phyloP scores from a whole-genome alignment of 1,140 invertebrate species.

The Amyelois transitella region DNA sequence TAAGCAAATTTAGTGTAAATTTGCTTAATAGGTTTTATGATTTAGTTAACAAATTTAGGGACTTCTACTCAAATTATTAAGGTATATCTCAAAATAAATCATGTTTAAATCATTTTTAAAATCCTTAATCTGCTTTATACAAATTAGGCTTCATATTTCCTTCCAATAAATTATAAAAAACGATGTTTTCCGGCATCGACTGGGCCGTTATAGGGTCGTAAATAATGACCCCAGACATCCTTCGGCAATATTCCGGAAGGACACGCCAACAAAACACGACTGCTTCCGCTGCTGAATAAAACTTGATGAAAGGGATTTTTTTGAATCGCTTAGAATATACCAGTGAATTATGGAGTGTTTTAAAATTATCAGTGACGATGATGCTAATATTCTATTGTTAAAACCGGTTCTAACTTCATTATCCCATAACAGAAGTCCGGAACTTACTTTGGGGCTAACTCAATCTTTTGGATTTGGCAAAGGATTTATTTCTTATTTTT shows the following conservation, averaged over 20 bases:
- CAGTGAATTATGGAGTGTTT: not conserved
- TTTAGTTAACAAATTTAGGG: too few species aligned
- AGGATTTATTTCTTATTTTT: too few species aligned
- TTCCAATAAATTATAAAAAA: constrained; percentile 62
- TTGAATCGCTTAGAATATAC: not conserved
- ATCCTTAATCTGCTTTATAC: constrained; percentile 43
- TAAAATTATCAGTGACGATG: not conserved
- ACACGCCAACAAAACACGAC: constrained; percentile 31
- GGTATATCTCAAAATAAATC: too few species aligned
- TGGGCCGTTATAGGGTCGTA: constrained; percentile 54
- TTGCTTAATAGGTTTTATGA: too few species aligned
- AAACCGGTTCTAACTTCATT: too few species aligned
- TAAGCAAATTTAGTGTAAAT: too few species aligned
- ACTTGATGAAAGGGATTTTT: constrained; percentile 15
- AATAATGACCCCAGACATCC: constrained; percentile 42
- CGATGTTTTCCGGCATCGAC: constrained; percentile 62
- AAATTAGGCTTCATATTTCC: constrained; percentile 62
- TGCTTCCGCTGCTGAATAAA: constrained; percentile 27
- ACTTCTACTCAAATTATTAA: too few species aligned
- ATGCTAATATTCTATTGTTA: too few species aligned
- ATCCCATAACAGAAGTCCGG: too few species aligned
- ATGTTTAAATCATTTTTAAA: constrained; percentile 9
- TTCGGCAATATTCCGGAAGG: constrained; percentile 43
- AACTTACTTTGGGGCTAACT: too few species aligned
- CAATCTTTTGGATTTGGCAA: too few species aligned